Base-by-base conservation (phyloP, 2,888 invertebrate genomes). In the Apamea sordens region DNA sequence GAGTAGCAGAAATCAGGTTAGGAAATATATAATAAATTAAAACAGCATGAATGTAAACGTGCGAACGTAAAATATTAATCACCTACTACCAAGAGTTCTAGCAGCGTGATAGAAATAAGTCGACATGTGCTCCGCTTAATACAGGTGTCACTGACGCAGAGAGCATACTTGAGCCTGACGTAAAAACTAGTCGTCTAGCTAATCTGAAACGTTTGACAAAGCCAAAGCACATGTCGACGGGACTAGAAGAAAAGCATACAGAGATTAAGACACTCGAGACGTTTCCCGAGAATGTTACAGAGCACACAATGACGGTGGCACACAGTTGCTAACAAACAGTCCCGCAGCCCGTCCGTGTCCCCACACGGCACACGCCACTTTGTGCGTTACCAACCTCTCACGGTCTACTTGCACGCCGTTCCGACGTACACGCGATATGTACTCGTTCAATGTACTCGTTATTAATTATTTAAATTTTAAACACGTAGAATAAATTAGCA, bases 251-350 rank as follows among this genome's bases (percentile, higher is more conserved):
- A 86, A 90, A 90, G 86, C 87, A 88, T 81, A 84, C 83, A 86
- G 70, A 86, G 78, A 86, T 84, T 84, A 86, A 80, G 86, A 80
- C 82, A 83, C 86, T 90, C 83, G 84, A 86, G 73, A 84, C 79
- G 82, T 76, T 82, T 81, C 83, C 87, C 85, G 86, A 86, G 88
- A 76, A 88, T 77, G 80, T 81, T 84, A 89, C 77, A 85, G 83
- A 83, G 82, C 89, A 91, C 90, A 90, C 87, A 84, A 77, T 82
- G 79, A 44, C 77, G 79, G 84, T 82, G 87, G 85, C 88, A 89
- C 89, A 83, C 88, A 85, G 80, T 80, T 88, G 91, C 90, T 90
- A 92, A 88, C 88, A 91, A 91, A 92, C 91, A 91, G 85, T 88
- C 87, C 85, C 90, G 86, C 69, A n/a, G 61, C 44, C 47, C 18